phyloP scores from a whole-genome alignment of 2,113 vertebrate species.

The Alligator mississippiensis region DNA sequence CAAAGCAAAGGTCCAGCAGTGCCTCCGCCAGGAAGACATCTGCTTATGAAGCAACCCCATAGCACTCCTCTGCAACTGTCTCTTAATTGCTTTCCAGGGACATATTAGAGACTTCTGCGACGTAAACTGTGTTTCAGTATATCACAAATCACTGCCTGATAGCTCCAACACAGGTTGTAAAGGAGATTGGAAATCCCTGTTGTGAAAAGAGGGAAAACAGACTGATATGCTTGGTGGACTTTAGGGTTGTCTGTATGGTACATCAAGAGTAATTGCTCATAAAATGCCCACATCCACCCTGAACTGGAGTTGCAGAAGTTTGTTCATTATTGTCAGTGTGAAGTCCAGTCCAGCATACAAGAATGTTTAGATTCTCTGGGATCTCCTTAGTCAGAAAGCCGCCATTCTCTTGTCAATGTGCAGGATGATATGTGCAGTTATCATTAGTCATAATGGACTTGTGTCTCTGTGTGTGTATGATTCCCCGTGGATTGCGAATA shows the following conservation, averaged over 20 bases:
- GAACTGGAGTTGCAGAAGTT: background rate
- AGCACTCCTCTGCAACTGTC: background rate
- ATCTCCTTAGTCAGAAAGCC: background rate
- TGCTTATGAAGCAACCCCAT: background rate
- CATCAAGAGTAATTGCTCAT: rapidly evolving
- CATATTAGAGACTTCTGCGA: conserved; percentile 38
- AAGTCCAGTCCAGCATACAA: rapidly evolving
- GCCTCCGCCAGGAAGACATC: conserved; percentile 45
- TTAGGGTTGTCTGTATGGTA: rapidly evolving
- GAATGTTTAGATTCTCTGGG: rapidly evolving
- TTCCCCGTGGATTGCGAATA: background rate
- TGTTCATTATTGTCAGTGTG: rapidly evolving
- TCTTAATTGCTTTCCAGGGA: conserved; percentile 57
- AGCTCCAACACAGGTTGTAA: background rate
- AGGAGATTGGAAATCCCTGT: background rate
- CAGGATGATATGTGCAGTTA: background rate
- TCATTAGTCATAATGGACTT: background rate
- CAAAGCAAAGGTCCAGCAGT: rapidly evolving
- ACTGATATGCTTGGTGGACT: rapidly evolving
- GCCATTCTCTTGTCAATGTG: background rate
- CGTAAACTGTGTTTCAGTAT: conserved; percentile 56
- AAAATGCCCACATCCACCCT: rapidly evolving
- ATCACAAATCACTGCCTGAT: conserved; percentile 54
- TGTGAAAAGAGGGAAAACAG: background rate
- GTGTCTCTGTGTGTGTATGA: background rate